Evolutionary conservation across 2,797 vertebrate genomes (phyloP), one percentile per base, ranked within the genome.

Genomic region (Amazona finschi): DNA sequence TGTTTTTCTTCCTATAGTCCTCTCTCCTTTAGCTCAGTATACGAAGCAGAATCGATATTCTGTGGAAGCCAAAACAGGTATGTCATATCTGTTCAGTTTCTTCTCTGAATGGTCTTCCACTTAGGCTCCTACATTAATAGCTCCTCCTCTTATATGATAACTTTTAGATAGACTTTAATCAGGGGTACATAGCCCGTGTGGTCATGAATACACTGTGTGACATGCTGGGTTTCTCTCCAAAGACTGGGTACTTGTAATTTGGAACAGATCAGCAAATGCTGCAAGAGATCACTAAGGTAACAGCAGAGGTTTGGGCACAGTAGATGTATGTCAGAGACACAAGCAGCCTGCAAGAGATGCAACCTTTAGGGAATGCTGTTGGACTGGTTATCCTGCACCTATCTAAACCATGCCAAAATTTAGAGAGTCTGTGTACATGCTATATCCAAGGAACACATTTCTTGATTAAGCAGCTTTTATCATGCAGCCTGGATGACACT

Each of bases 301-400:
- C 3, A 91, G 30, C 22, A 70, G 62, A 79, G 38, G 62, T 91
- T 92, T 70, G 30, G 44, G 52, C 52, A 78, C 43, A 81, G 73
- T 18, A 78, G 53, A 69, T 69, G 3, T 25, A 55, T 44, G 31
- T 67, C 53, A 92, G 53, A 95, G 85, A 65, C 43, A 89, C 19
- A 75, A 85, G 64, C 74, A 77, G 31, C 28, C 73, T 85, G 70
- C 46, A 70, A 85, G 47, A 92, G 70, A 81, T 85, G 72, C 89
- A 95, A 66, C 83, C 75, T 44, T 50, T 89, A 73, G 58, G 93
- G 92, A 95, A 97, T 96, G 93, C 55, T 80, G 94, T 92, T 88
- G 66, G 50, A 96, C 94, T 87, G 79, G 92, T 96, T 96, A 88
- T 83, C 93, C 93, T 92, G 25, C 58, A 72, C 66, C 33, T 91